A percentile compares a stretch with the other conserved stretches of the same genome.
phyloP scores from a whole-genome alignment of 1,140 invertebrate genomes.

The Microplitis demolitor region DNA sequence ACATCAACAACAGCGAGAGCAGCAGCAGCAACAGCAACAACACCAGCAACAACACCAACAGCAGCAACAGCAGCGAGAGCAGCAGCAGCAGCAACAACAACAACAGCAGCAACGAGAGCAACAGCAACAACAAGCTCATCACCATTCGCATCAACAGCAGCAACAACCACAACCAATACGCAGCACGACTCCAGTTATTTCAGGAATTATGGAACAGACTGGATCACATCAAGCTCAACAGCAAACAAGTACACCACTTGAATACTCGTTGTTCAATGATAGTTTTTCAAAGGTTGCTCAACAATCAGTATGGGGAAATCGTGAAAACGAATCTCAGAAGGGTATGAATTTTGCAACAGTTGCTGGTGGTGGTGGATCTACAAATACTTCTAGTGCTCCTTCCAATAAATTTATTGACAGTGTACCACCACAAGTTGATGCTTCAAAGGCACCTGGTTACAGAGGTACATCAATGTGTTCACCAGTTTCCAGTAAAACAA shows the following conservation, averaged over 20 bases:
- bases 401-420: slow-evolving; percentile 65
- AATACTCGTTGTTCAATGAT: slow-evolving; percentile 83
- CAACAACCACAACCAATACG: slow-evolving; percentile 39
- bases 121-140: slow-evolving; percentile 32
- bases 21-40: slow-evolving; percentile 18
- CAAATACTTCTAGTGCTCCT: slow-evolving; percentile 49
- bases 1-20: neutral
- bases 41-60: slow-evolving; percentile 20
- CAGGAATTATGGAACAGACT: slow-evolving; percentile 36
- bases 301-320: slow-evolving; percentile 68
- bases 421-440: slow-evolving; percentile 70
- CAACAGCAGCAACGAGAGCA: slow-evolving; percentile 36
- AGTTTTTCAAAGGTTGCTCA: slow-evolving; percentile 69
- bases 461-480: slow-evolving; percentile 73
- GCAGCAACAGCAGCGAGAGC: slow-evolving; percentile 10
- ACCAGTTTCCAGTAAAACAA: slow-evolving; percentile 71
- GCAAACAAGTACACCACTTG: slow-evolving; percentile 56
- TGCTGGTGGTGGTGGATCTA: slow-evolving; percentile 67
- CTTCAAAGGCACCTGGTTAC: slow-evolving; percentile 82
- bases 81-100: slow-evolving; percentile 29
- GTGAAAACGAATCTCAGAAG: slow-evolving; percentile 70
- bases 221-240: slow-evolving; percentile 33
- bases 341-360: slow-evolving; percentile 77
- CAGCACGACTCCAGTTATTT: slow-evolving; percentile 41
- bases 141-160: slow-evolving; percentile 33